These are phyloP conservation scores for Manis pentadactyla DNA, from an alignment of 2,797 vertebrate species.

Conservation along the genomic window DNA sequence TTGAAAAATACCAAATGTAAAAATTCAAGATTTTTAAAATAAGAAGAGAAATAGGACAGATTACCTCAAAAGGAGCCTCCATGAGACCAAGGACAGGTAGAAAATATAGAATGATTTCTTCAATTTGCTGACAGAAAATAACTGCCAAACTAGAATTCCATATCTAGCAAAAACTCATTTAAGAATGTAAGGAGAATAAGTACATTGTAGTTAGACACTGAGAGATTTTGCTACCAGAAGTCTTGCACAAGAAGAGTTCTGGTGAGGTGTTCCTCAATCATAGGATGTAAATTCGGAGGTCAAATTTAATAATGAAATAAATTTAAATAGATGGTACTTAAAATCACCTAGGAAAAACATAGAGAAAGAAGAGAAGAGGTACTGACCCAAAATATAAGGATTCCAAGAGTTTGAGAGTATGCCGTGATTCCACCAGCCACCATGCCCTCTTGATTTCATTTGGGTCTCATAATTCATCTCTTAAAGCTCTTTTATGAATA, in stretches of 20 bases:
- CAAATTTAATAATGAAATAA: neutral
- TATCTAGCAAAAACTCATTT: neutral
- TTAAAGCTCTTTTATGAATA: neutral
- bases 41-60: neutral
- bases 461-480: neutral
- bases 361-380: neutral
- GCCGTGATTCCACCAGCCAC: neutral
- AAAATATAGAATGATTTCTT: neutral
- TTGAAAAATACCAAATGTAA: neutral
- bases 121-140: neutral
- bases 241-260: neutral
- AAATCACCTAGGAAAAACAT: neutral
- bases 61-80: neutral
- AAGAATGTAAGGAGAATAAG: neutral
- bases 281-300: neutral
- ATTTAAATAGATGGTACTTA: neutral
- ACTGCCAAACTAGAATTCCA: neutral
- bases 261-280: neutral
- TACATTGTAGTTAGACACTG: neutral
- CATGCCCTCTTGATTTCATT: neutral
- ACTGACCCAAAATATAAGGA: neutral
- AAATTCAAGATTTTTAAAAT: neutral
- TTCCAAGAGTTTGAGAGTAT: neutral
- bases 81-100: neutral
- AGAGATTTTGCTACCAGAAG: neutral